Percentiles rank a stretch among this genome's conserved stretches.
phyloP scores from a whole-genome alignment of 1,140 invertebrate genomes.

The Helicoverpa armigera region DNA sequence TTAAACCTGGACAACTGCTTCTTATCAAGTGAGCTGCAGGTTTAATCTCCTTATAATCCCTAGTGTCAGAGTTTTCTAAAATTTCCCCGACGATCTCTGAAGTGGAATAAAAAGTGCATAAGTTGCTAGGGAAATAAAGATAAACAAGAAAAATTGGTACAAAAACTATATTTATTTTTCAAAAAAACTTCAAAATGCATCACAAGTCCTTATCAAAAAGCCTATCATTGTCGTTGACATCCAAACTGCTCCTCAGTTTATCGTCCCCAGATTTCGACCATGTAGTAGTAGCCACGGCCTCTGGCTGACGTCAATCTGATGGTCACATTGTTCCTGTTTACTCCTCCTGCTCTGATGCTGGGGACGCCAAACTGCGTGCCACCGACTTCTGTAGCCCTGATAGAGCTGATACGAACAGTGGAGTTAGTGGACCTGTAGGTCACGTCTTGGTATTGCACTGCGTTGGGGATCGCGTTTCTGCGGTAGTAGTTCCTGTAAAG shows the following conservation, averaged over 20 bases:
- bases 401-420: slow-evolving; percentile 61
- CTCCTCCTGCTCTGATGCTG: slow-evolving; percentile 64
- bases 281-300: slow-evolving; percentile 41
- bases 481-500: slow-evolving; percentile 65
- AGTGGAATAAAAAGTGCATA: too few relatives aligned
- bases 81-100: too few relatives aligned
- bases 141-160: too few relatives aligned
- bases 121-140: too few relatives aligned
- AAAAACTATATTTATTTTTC: too few relatives aligned
- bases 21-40: too few relatives aligned
- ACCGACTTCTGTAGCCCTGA: slow-evolving; percentile 66
- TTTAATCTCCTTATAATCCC: too few relatives aligned
- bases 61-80: too few relatives aligned
- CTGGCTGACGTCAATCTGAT: slow-evolving; percentile 14
- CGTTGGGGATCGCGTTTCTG: slow-evolving; percentile 58
- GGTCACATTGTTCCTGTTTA: slow-evolving; percentile 38
- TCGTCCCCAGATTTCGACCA: slow-evolving; percentile 26
- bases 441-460: slow-evolving; percentile 66
- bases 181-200: too few relatives aligned
- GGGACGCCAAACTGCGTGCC: slow-evolving; percentile 62
- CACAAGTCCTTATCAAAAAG: too few relatives aligned
- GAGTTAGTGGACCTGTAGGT: slow-evolving; percentile 57
- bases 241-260: not conserved
- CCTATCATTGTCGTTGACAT: too few relatives aligned
- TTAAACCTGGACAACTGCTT: too few relatives aligned